phyloP scores from a whole-genome alignment of 2,113 vertebrate species.

The Acanthisitta chloris region DNA sequence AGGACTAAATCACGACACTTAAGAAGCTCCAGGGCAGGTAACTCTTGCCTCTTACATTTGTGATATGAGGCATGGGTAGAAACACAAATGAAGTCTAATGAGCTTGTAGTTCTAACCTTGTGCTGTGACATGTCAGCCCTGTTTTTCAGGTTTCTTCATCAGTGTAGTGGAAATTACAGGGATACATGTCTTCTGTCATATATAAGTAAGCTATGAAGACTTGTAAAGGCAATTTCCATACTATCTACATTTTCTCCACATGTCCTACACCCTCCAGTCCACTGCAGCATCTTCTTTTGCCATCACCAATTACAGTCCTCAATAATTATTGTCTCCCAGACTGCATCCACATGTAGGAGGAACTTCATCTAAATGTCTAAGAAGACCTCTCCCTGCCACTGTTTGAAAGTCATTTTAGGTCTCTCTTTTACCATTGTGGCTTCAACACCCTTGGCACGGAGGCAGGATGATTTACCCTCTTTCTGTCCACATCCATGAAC shows the following conservation, averaged over 20 bases:
- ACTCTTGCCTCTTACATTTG: background rate
- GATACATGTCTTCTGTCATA: background rate
- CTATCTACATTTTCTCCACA: background rate
- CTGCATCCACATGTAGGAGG: background rate
- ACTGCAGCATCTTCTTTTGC: background rate
- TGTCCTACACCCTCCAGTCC: background rate
- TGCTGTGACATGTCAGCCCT: background rate
- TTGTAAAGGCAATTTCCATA: background rate
- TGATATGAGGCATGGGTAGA: background rate
- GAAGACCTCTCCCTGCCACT: background rate
- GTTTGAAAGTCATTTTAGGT: background rate
- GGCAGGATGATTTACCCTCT: background rate
- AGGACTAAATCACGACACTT: rapidly evolving
- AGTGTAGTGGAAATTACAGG: background rate
- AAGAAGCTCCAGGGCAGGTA: background rate
- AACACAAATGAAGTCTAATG: background rate
- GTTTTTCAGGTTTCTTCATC: background rate
- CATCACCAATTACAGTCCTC: background rate
- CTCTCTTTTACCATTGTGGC: background rate
- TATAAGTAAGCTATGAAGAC: background rate
- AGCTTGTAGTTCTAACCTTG: background rate
- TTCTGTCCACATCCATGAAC: background rate
- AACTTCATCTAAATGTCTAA: background rate
- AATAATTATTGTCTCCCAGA: background rate
- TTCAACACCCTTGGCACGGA: background rate